Conservation (phyloP, 2,113 vertebrate species). For the Himantopus leucocephalus region DNA sequence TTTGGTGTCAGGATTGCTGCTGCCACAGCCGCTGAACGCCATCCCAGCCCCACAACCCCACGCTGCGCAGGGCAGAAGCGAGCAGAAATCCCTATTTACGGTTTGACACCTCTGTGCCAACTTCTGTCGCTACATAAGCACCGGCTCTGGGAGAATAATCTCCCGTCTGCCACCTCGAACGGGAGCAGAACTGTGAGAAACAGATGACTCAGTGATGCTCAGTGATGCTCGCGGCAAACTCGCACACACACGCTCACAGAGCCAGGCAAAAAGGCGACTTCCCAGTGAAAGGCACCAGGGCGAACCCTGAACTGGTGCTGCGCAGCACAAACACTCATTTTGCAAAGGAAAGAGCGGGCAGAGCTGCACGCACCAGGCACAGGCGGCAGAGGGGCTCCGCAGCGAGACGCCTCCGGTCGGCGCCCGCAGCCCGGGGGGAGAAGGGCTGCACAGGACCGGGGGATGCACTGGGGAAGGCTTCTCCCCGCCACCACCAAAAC, state of each 20-base stretch:
- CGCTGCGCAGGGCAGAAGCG: background rate
- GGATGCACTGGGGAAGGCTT: accelerated
- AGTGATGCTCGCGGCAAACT: accelerated
- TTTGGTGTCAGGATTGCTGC: background rate
- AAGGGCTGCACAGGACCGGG: background rate
- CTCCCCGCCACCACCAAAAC: background rate
- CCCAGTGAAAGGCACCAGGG: background rate
- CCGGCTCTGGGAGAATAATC: background rate
- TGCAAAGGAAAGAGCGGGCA: no score
- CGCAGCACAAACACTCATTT: background rate
- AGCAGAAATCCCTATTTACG: background rate
- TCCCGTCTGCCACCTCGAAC: background rate
- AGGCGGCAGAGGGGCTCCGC: background rate
- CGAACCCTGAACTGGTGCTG: background rate
- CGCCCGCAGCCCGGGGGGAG: no score
- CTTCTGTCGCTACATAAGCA: background rate
- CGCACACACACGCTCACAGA: accelerated
- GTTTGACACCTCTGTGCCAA: background rate
- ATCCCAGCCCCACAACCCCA: background rate
- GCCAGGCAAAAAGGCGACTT: background rate
- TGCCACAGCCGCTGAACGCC: accelerated
- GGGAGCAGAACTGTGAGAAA: background rate
- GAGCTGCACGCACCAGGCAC: no score
- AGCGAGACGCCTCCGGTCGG: no score
- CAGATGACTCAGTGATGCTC: background rate